Conservation (phyloP, 1,140 invertebrate genomes). For the Sipha flava region DNA sequence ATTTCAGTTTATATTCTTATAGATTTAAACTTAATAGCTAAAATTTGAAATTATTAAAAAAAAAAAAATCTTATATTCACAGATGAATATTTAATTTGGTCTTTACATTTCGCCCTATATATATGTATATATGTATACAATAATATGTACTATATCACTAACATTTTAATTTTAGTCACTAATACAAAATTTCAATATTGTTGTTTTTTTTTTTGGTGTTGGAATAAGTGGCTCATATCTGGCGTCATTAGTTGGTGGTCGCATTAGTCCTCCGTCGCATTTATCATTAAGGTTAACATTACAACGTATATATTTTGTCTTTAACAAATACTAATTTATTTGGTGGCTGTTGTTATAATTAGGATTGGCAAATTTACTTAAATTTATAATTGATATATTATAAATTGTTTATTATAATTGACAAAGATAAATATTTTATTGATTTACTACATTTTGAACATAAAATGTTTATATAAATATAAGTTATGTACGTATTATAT, state of each 20-base stretch:
- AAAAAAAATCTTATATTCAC: background rate
- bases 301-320: background rate
- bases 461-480: too few species aligned
- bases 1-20: too few species aligned
- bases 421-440: too few species aligned
- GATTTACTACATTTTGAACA: too few species aligned
- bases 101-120: background rate
- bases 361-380: too few species aligned
- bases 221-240: conserved; percentile 18
- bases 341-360: background rate
- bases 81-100: background rate
- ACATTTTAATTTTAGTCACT: background rate
- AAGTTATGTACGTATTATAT: too few species aligned
- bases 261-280: conserved; percentile 9
- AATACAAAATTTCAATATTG: background rate
- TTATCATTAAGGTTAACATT: conserved; percentile 30
- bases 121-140: background rate
- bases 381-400: too few species aligned
- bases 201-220: conserved; percentile 14
- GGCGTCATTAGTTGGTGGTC: conserved; percentile 20
- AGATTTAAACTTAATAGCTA: too few species aligned
- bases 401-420: too few species aligned
- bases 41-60: background rate
- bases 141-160: background rate
- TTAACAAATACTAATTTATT: background rate